Conservation (phyloP, 2,113 vertebrate genomes). For the Oryzias melastigma region DNA sequence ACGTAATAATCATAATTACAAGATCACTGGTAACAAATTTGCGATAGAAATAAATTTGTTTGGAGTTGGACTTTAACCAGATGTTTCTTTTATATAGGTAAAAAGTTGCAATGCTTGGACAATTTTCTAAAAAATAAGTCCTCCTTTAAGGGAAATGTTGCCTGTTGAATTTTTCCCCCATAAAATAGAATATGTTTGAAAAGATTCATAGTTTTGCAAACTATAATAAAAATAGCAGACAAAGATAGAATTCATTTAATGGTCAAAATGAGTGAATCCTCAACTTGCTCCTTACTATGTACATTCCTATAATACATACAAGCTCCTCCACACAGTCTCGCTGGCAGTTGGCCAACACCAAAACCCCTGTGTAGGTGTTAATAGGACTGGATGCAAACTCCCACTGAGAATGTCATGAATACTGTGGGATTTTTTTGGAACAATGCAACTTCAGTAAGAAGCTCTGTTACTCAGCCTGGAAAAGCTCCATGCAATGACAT, state of each 20-base stretch:
- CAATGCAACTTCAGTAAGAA: constrained; percentile 51
- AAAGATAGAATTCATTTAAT: background rate
- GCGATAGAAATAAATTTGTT: too few relatives aligned
- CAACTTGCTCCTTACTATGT: constrained; percentile 1
- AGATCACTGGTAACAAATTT: too few relatives aligned
- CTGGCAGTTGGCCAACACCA: constrained; percentile 27
- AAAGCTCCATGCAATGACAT: constrained; percentile 36
- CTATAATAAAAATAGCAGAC: background rate
- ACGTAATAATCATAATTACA: too few relatives aligned
- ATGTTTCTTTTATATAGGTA: too few relatives aligned
- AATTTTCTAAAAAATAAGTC: too few relatives aligned
- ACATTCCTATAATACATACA: constrained; percentile 3
- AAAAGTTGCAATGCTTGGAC: too few relatives aligned
- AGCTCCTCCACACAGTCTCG: background rate
- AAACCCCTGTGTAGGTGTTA: constrained; percentile 42
- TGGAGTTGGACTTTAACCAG: too few relatives aligned
- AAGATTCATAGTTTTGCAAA: too few relatives aligned
- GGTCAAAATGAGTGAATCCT: background rate
- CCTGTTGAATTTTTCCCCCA: too few relatives aligned
- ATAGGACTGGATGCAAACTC: constrained; percentile 42
- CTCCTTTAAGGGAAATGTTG: too few relatives aligned
- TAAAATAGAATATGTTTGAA: too few relatives aligned
- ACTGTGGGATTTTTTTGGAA: constrained; percentile 49
- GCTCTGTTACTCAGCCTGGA: constrained; percentile 59
- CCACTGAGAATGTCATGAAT: constrained; percentile 49